Conservation (phyloP, 2,113 vertebrate genomes). For the Sceloporus tristichus region DNA sequence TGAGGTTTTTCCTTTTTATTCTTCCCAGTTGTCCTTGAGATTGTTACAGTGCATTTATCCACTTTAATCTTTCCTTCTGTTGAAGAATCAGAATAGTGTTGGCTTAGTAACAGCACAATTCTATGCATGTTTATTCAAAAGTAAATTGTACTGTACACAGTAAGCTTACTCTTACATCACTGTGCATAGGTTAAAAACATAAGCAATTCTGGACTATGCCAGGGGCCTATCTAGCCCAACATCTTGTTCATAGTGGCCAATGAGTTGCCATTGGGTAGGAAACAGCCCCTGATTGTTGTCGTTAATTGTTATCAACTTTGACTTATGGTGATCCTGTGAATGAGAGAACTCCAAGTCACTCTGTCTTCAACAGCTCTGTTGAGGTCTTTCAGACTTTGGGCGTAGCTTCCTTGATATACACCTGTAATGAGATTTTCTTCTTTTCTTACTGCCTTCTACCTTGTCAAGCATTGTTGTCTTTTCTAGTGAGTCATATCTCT, state of each 20-base stretch:
- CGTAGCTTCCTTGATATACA: too few relatives aligned
- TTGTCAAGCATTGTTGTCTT: too few relatives aligned
- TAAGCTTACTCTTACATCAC: not conserved
- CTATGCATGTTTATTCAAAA: not conserved
- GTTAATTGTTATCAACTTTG: too few relatives aligned
- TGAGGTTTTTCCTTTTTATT: not conserved
- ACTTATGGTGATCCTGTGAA: too few relatives aligned
- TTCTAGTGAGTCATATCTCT: too few relatives aligned
- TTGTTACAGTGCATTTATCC: not conserved
- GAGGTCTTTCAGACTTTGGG: too few relatives aligned
- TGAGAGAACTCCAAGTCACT: too few relatives aligned
- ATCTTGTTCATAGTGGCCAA: too few relatives aligned
- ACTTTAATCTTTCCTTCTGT: not conserved
- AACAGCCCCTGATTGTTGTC: not conserved
- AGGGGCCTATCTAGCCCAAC: not conserved
- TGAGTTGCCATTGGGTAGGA: not conserved
- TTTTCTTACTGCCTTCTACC: too few relatives aligned
- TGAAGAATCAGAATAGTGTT: not conserved
- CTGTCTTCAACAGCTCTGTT: too few relatives aligned
- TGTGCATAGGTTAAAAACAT: not conserved
- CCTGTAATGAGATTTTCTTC: too few relatives aligned
- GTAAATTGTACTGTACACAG: not conserved
- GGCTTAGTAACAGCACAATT: not conserved
- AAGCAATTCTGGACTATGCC: not conserved
- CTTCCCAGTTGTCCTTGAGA: not conserved